Base-by-base conservation (phyloP, 1,140 invertebrate genomes). In the Leptopilina boulardi region DNA sequence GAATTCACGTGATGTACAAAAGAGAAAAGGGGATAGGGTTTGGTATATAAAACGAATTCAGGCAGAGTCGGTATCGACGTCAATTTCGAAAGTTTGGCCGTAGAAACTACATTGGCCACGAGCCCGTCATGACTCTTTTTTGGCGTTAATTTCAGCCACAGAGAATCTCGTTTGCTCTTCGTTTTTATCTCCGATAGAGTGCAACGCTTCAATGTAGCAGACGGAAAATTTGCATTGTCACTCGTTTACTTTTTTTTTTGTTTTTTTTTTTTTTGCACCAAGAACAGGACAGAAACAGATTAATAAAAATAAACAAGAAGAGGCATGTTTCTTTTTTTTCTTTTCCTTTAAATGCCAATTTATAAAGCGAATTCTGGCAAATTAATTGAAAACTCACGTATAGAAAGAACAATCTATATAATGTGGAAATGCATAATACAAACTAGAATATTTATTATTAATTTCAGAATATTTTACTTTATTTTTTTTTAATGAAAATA, bases 101-200 rank as follows among this genome's bases (percentile, higher is more conserved):
- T 66, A 66, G 59, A n/a, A 30, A 66, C 59, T 66, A 15, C 59
- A 13, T 66, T 66, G 59, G 59, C 23, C 59, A 34, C 59, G 59
- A 66, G 59, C 59, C 59, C 59, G 26, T 8, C 59, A 66, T 66
- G 59, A 34, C 26, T 30, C 59, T 66, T 66, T 66, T 66, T 66
- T 66, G 26, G 59, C 23, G 59, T 66, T 66, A 66, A 66, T 66
- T 66, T 66, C 59, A 66, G 26, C 26, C 59, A 23, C 23, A 66
- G 26, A 66, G 13, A 66, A 66, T 66, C 59, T 66, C 59, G 59
- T 66, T 34, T 66, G 23, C 26, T 66, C 13, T n/a, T 66, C 13
- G 59, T 66, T 66, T 59, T 66, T 30, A 26, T 66, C 26, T 30
- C 2, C 23, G 26, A 30, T 66, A 23, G 59, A 34, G 13, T 66